A percentile compares a stretch with the other conserved stretches of the same genome.
Conservation (phyloP, 2,888 invertebrate genomes). For the Tenthredo distinguenda region DNA sequence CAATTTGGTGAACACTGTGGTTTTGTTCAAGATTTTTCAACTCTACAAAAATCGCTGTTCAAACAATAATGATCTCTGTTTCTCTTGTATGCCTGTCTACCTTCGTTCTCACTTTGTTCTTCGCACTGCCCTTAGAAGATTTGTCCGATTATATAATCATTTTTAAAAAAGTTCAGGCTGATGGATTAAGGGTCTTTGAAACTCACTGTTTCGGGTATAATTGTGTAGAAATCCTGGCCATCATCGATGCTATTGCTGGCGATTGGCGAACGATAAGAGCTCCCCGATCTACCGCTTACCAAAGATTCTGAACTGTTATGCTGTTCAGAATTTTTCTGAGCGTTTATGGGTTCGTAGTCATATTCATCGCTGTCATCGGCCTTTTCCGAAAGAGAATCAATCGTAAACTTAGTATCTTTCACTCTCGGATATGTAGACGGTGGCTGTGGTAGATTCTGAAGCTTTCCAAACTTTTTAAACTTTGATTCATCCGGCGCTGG, state of each 20-base stretch:
- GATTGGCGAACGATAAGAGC: conserved; percentile 70
- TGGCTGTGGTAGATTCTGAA: conserved; percentile 63
- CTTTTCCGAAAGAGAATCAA: conserved; percentile 60
- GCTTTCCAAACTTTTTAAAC: background rate
- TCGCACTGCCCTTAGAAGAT: too few species aligned
- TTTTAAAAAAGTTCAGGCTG: background rate
- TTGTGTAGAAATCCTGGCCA: conserved; percentile 69
- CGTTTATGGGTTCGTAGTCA: conserved; percentile 72
- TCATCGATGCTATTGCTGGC: conserved; percentile 65
- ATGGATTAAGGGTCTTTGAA: background rate
- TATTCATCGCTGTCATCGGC: conserved; percentile 72
- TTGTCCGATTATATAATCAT: too few species aligned
- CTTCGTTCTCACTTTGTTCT: too few species aligned
- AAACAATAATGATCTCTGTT: too few species aligned
- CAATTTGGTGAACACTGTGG: too few species aligned
- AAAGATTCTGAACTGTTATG: conserved; percentile 54
- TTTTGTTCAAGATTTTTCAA: too few species aligned
- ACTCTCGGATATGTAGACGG: conserved; percentile 52
- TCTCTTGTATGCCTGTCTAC: too few species aligned
- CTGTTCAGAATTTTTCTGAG: conserved; percentile 62
- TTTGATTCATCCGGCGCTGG: conserved; percentile 50
- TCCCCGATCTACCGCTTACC: conserved; percentile 64
- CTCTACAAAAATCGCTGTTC: too few species aligned
- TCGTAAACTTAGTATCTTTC: conserved; percentile 66
- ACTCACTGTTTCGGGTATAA: conserved; percentile 72